Evolutionary conservation across 53 echinoderm and acorn worm species (phyloP), one percentile per base, ranked within the genome.

Genomic region (Glandiceps talaboti): DNA sequence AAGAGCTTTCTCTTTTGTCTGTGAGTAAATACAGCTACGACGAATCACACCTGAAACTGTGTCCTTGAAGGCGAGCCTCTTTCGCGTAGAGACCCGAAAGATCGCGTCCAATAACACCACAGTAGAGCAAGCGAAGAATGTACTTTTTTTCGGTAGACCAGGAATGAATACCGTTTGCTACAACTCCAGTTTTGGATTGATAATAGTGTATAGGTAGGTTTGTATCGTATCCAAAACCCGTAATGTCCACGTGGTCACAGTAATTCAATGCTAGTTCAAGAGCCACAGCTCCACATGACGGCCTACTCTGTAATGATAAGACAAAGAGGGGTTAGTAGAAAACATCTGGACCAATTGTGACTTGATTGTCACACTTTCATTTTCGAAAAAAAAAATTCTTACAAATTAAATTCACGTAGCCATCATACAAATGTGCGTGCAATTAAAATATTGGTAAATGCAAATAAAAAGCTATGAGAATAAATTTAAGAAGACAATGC

Each of bases 131-230:
- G 6, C 20, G 64, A 12, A 45, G 64, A 20, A 45, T 45, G 20
- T 45, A 20, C 20, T 45, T 6, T 20, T 45, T 45, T 45, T 45
- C 64, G 64, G 6, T 20, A 45, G 6, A 12, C 64, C 64, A 45
- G 64, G 64, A 45, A 20, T 45, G 64, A 12, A 45, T 20, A 20
- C 64, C 64, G 6, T 20, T 45, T 20, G 64, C 6, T 45, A 20
- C 20, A 6, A 6, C 64, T 45, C 20, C 20, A 20, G 6, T 20
- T 20, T 6, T 45, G 64, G 6, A 6, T 45, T 94, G 90, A 81
- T 92, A 94, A 82, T 94, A 94, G 83, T 94, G 95, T n/a, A 94
- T 80, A 25, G 92, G 92, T 77, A 92, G 92, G 27, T 88, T 81
- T 10, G 84, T 75, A 79, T 90, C 90, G 76, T 92, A 94, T 75